A percentile compares a stretch with the other conserved stretches of the same genome.
phyloP scores from a whole-genome alignment of 1,140 invertebrate species.

The Proales similis region DNA sequence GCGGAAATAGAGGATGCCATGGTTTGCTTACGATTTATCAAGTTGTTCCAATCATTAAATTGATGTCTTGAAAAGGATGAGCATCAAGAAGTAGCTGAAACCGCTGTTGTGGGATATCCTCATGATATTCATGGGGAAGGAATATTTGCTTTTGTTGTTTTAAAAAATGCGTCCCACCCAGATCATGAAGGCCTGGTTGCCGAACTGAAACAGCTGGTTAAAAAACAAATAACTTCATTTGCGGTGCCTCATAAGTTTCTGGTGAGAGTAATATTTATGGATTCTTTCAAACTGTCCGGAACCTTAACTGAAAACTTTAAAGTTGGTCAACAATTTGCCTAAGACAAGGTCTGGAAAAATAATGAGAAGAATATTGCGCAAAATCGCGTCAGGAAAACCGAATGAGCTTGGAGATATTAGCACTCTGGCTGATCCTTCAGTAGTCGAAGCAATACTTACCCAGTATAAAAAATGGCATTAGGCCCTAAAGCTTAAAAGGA shows the following conservation, averaged over 20 bases:
- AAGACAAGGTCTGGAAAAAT: slow-evolving; percentile 55
- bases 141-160: slow-evolving; percentile 51
- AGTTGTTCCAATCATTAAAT: neutral
- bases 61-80: slow-evolving; percentile 45
- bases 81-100: slow-evolving; percentile 51
- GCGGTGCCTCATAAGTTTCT: slow-evolving; percentile 50
- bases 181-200: slow-evolving; percentile 40
- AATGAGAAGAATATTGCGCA: slow-evolving; percentile 54
- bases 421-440: slow-evolving; percentile 76
- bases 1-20: slow-evolving; percentile 56
- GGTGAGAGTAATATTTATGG: slow-evolving; percentile 40
- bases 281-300: neutral
- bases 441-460: slow-evolving; percentile 57
- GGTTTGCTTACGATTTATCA: slow-evolving; percentile 41
- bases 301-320: slow-evolving; percentile 14
- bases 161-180: slow-evolving; percentile 44
- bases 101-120: slow-evolving; percentile 56
- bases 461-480: neutral
- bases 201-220: slow-evolving; percentile 44
- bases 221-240: slow-evolving; percentile 45
- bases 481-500: too few species aligned
- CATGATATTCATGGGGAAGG: slow-evolving; percentile 56
- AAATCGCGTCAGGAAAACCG: slow-evolving; percentile 46
- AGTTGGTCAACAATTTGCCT: slow-evolving; percentile 48
- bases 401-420: slow-evolving; percentile 80